Conservation (phyloP, 2,113 vertebrate genomes). For the Lasiurus borealis region DNA sequence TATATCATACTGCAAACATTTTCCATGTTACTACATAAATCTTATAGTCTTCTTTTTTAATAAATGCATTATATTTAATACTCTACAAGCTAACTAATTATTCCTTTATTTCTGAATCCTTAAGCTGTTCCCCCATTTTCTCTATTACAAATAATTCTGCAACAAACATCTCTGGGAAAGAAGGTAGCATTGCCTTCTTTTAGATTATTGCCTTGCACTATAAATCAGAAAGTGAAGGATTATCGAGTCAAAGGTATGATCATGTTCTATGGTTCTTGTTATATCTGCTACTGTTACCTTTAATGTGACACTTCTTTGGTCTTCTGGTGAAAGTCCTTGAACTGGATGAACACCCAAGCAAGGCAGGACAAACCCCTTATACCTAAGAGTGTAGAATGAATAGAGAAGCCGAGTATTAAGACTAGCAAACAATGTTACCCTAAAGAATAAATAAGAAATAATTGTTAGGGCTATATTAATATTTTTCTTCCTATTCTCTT, state of each 20-base stretch:
- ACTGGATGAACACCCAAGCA: constrained; percentile 97
- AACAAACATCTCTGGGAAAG: background rate
- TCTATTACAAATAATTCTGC: background rate
- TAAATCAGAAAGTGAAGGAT: background rate
- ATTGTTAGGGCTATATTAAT: background rate
- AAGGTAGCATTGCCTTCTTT: constrained; percentile 14
- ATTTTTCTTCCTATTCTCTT: background rate
- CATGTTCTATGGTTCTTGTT: background rate
- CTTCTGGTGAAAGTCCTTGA: constrained; percentile 87
- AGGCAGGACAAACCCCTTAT: constrained; percentile 91
- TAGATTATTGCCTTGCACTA: constrained; percentile 19
- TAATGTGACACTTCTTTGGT: constrained; percentile 89
- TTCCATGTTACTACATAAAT: background rate
- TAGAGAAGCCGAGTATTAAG: background rate
- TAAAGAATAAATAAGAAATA: constrained; percentile 26
- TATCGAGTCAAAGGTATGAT: background rate
- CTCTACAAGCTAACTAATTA: background rate
- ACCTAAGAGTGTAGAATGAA: constrained; percentile 82
- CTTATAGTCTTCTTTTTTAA: background rate
- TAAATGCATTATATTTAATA: constrained; percentile 4
- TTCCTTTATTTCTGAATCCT: constrained; percentile 33
- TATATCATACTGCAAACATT: background rate
- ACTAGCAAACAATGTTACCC: background rate
- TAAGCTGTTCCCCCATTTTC: constrained; percentile 9
- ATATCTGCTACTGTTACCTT: constrained; percentile 86